A percentile compares a stretch with the other conserved stretches of the same genome.
Conservation (phyloP, 2,888 invertebrate species). For the Gandaritis pyraliata region DNA sequence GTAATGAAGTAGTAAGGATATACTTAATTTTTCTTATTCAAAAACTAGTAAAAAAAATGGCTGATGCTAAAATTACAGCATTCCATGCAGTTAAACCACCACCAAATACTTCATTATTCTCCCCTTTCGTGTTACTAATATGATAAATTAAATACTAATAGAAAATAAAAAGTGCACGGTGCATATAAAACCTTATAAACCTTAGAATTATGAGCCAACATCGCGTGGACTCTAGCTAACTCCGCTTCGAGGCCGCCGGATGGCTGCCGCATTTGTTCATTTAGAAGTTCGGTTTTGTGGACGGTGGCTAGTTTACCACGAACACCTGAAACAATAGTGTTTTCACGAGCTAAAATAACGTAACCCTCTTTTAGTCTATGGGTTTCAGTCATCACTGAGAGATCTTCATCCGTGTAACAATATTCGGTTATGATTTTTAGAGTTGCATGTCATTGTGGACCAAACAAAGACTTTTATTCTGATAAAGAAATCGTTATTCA, state of each 20-base stretch:
- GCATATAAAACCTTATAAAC: slow-evolving; percentile 88
- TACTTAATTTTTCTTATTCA: too few species aligned
- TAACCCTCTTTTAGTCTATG: too few species aligned
- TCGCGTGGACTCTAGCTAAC: slow-evolving; percentile 91
- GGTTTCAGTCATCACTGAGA: too few species aligned
- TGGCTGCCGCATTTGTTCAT: slow-evolving; percentile 35
- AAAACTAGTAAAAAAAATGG: too few species aligned
- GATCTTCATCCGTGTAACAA: too few species aligned
- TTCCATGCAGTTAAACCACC: neutral
- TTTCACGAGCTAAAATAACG: too few species aligned
- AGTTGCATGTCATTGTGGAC: too few species aligned
- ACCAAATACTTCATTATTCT: neutral
- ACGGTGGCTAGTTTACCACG: slow-evolving; percentile 69
- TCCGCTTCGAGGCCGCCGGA: slow-evolving; percentile 87
- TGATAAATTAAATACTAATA: slow-evolving; percentile 49
- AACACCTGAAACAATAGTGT: slow-evolving; percentile 57
- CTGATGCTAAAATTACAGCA: too few species aligned
- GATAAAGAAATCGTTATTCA: too few species aligned
- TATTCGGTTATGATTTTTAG: too few species aligned
- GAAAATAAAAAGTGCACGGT: slow-evolving; percentile 74
- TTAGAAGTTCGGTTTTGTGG: slow-evolving; percentile 51
- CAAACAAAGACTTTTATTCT: too few species aligned
- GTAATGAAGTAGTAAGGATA: too few species aligned
- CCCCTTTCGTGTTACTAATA: neutral
- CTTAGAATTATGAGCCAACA: slow-evolving; percentile 96